A percentile compares a stretch with the other conserved stretches of the same genome.
phyloP scores from a whole-genome alignment of 2,888 invertebrate species.

The Cephus pygmeus region DNA sequence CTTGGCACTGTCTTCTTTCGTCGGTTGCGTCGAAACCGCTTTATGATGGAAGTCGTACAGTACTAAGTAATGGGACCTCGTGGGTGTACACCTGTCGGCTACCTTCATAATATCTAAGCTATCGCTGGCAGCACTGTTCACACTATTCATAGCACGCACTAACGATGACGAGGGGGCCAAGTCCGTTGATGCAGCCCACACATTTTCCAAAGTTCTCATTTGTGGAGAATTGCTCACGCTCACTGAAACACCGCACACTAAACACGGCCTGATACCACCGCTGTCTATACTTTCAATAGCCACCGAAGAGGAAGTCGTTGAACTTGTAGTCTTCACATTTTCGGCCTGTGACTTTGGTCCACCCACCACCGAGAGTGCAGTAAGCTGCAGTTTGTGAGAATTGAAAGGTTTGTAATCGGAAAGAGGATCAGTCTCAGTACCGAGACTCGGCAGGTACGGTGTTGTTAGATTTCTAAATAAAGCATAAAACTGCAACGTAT shows the following conservation, averaged over 20 bases:
- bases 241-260: constrained; percentile 68
- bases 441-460: constrained; percentile 50
- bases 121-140: constrained; percentile 72
- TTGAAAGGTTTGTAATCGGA: constrained; percentile 47
- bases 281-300: constrained; percentile 28
- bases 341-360: constrained; percentile 42
- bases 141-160: constrained; percentile 82
- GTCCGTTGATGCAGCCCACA: constrained; percentile 60
- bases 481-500: constrained; percentile 55
- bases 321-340: constrained; percentile 33
- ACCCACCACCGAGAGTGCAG: constrained; percentile 67
- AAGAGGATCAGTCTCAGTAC: constrained; percentile 49
- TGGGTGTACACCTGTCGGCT: constrained; percentile 55
- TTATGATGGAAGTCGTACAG: constrained; percentile 79
- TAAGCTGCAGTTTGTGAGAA: constrained; percentile 62
- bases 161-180: constrained; percentile 62
- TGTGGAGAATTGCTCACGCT: constrained; percentile 48
- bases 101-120: constrained; percentile 68
- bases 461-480: constrained; percentile 47
- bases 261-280: constrained; percentile 63
- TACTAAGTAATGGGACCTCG: constrained; percentile 69
- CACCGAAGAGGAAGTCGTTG: constrained; percentile 39
- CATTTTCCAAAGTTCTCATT: constrained; percentile 58
- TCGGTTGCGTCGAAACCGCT: constrained; percentile 66
- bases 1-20: constrained; percentile 62